phyloP scores from a whole-genome alignment of 2,113 vertebrate genomes.

The Maccullochella peelii region DNA sequence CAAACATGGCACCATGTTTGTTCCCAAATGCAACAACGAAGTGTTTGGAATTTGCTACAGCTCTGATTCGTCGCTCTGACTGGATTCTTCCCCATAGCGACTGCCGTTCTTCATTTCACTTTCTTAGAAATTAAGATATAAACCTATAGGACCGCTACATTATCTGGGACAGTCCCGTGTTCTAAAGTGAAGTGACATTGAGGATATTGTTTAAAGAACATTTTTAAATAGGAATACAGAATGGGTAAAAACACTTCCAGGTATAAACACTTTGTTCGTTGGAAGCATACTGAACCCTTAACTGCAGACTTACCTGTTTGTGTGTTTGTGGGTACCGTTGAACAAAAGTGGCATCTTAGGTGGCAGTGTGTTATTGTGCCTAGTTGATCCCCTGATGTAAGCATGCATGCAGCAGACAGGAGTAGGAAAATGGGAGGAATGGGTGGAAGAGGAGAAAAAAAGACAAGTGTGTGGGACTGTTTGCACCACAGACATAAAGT shows the following conservation, averaged over 20 bases:
- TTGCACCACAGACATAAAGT: slow-evolving; percentile 31
- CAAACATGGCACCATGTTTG: background rate
- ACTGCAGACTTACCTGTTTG: slow-evolving; percentile 86
- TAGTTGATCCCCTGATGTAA: slow-evolving; percentile 85
- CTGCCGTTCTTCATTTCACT: no score
- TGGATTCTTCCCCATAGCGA: background rate
- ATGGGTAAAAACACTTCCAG: background rate
- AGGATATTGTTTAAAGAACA: background rate
- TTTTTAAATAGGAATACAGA: background rate
- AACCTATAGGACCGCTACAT: background rate
- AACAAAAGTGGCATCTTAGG: slow-evolving; percentile 92
- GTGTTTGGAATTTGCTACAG: background rate
- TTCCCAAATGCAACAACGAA: background rate
- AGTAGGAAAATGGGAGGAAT: slow-evolving; percentile 39
- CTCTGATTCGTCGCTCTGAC: background rate
- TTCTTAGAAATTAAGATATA: background rate
- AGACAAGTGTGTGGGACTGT: slow-evolving; percentile 20
- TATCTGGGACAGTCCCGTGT: no score
- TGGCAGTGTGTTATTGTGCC: slow-evolving; percentile 87
- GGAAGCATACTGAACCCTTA: slow-evolving; percentile 38
- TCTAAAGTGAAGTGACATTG: background rate
- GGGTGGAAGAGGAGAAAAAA: slow-evolving; percentile 26
- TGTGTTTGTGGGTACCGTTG: slow-evolving; percentile 84
- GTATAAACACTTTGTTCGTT: slow-evolving; percentile 16
- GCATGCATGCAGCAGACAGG: slow-evolving; percentile 73